Conservation (phyloP, 1,140 invertebrate genomes). For the Bactericera cockerelli region DNA sequence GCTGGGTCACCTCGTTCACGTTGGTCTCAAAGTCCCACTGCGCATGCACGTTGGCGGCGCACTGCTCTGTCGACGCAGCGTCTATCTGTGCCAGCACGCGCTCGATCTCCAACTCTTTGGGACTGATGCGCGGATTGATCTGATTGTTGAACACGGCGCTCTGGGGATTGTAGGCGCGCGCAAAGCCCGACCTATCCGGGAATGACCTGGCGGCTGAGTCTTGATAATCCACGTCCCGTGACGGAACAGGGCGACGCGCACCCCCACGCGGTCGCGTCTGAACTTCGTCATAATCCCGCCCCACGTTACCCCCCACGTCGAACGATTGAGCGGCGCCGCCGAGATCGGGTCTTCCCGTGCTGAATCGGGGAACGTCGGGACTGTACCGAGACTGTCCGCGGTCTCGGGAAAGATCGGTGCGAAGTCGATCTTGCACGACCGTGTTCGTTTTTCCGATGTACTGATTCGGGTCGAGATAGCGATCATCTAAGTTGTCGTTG, state of each 20-base stretch:
- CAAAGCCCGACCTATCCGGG: background rate
- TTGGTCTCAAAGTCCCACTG: slow-evolving; percentile 80
- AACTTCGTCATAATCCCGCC: background rate
- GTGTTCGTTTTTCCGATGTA: background rate
- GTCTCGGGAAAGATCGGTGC: background rate
- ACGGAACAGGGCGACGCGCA: no score
- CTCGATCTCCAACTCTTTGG: slow-evolving; percentile 20
- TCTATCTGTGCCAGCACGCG: slow-evolving; percentile 49
- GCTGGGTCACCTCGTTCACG: slow-evolving; percentile 62
- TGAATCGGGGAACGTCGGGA: background rate
- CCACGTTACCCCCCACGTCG: background rate
- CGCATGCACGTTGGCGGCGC: slow-evolving; percentile 62
- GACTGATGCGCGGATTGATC: background rate
- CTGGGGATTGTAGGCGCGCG: background rate
- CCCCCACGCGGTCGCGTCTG: background rate
- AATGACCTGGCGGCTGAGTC: background rate
- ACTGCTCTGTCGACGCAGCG: slow-evolving; percentile 52
- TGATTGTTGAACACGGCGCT: background rate
- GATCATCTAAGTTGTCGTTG: background rate
- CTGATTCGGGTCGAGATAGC: background rate
- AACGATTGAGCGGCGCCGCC: background rate
- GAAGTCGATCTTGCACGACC: background rate
- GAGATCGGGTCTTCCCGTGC: background rate
- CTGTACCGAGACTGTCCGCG: background rate
- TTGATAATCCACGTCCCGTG: background rate